Conservation (phyloP, 1,140 invertebrate genomes). For the Helicorthomorpha holstii region DNA sequence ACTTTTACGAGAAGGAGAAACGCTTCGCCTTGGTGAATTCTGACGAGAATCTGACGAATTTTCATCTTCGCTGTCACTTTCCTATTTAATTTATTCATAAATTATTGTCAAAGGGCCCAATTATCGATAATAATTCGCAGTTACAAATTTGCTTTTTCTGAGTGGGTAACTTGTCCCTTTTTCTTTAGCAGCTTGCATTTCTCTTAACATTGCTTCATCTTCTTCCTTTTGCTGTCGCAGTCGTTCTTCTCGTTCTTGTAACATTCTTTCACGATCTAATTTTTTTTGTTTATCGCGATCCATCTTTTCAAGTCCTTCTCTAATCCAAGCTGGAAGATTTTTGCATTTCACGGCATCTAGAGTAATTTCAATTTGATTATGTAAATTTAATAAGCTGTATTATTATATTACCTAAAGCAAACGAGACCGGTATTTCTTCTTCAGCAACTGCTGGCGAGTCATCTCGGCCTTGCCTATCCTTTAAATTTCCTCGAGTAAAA, state of each 20-base stretch:
- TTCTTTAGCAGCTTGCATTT: too few species aligned
- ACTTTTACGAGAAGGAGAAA: slow-evolving; percentile 6
- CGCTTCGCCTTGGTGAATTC: slow-evolving; percentile 1
- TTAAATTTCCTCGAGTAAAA: neutral
- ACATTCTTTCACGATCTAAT: slow-evolving; percentile 54
- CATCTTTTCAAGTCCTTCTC: slow-evolving; percentile 93
- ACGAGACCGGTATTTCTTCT: neutral
- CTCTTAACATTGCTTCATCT: slow-evolving; percentile 23
- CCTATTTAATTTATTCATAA: neutral
- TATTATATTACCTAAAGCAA: neutral
- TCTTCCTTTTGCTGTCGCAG: slow-evolving; percentile 40
- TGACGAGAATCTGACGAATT: slow-evolving; percentile 1
- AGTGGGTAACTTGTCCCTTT: slow-evolving; percentile 29
- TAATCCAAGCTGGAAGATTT: slow-evolving; percentile 85
- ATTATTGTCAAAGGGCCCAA: neutral
- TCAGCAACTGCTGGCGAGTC: neutral
- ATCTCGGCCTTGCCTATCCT: neutral
- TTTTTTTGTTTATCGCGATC: slow-evolving; percentile 84
- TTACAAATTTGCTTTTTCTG: slow-evolving; percentile 74
- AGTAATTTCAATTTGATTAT: slow-evolving; percentile 5
- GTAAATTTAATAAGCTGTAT: neutral
- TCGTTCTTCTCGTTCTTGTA: slow-evolving; percentile 41
- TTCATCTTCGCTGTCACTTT: slow-evolving; percentile 34
- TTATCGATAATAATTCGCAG: slow-evolving; percentile 18
- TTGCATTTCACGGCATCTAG: slow-evolving; percentile 73